These are phyloP conservation scores for Vombatus ursinus DNA, from an alignment of 2,113 vertebrate genomes.

Conservation along the genomic window DNA sequence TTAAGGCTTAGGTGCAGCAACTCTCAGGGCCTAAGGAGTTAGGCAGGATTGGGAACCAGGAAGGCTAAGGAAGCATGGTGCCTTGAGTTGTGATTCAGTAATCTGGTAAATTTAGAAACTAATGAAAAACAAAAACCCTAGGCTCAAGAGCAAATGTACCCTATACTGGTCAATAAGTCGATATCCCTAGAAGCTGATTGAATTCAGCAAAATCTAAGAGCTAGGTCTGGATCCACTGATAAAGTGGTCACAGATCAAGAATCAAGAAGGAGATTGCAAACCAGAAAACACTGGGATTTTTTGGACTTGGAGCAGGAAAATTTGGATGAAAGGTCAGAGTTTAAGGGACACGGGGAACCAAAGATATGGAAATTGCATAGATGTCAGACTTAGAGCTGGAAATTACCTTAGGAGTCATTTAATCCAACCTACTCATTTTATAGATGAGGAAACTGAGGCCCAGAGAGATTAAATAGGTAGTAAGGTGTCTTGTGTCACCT, in stretches of 20 bases:
- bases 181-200: not conserved
- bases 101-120: not conserved
- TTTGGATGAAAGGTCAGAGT: not conserved
- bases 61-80: not conserved
- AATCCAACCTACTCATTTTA: not conserved
- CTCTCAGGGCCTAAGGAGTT: not conserved
- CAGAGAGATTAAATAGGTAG: not conserved
- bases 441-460: not conserved
- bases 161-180: not conserved
- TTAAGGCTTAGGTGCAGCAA: not conserved
- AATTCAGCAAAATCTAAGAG: not conserved
- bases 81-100: not conserved
- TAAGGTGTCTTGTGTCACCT: not conserved
- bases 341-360: not conserved
- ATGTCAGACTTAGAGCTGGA: not conserved
- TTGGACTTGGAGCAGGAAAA: conserved; percentile 14
- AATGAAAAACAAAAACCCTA: not conserved
- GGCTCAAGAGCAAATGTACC: not conserved
- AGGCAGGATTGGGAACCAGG: not conserved
- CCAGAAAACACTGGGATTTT: conserved; percentile 20
- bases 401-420: not conserved
- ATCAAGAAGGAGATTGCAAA: not conserved
- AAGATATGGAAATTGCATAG: not conserved
- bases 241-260: not conserved
- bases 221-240: not conserved